A percentile compares a stretch with the other conserved stretches of the same genome.
phyloP scores from a whole-genome alignment of 2,888 invertebrate species.

The Pemphredon lugubris region DNA sequence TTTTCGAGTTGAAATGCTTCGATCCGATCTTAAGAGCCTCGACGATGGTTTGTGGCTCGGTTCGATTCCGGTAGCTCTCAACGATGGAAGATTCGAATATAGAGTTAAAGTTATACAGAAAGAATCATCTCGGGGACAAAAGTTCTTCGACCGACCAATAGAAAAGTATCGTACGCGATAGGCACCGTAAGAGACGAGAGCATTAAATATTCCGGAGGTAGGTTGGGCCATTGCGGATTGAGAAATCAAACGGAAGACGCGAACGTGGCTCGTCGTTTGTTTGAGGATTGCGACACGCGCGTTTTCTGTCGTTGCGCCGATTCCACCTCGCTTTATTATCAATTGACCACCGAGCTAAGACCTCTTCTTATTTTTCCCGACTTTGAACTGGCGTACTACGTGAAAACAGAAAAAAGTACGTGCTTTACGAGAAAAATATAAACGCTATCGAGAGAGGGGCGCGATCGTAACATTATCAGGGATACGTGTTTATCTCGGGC shows the following conservation, averaged over 20 bases:
- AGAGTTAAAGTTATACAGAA: too few species aligned
- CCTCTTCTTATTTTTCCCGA: background rate
- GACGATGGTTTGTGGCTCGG: too few species aligned
- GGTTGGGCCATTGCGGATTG: conserved; percentile 43
- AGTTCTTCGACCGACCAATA: too few species aligned
- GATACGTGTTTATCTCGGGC: background rate
- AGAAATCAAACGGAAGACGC: conserved; percentile 60
- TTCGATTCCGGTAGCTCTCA: too few species aligned
- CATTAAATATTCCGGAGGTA: conserved; percentile 55
- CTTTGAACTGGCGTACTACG: too few species aligned
- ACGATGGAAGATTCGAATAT: too few species aligned
- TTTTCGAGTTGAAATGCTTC: too few species aligned
- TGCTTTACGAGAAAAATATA: background rate
- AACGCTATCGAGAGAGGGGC: background rate
- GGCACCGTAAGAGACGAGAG: conserved; percentile 5
- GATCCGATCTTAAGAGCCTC: too few species aligned
- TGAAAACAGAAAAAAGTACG: background rate
- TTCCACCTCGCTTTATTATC: conserved; percentile 24
- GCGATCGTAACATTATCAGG: background rate
- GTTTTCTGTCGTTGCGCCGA: conserved; percentile 22
- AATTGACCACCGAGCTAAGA: background rate
- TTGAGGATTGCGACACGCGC: conserved; percentile 47
- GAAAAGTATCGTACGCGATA: background rate
- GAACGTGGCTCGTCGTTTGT: conserved; percentile 48
- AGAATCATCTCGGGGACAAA: too few species aligned